phyloP scores from a whole-genome alignment of 1,140 invertebrate genomes.

The Daktulosphaira vitifoliae region DNA sequence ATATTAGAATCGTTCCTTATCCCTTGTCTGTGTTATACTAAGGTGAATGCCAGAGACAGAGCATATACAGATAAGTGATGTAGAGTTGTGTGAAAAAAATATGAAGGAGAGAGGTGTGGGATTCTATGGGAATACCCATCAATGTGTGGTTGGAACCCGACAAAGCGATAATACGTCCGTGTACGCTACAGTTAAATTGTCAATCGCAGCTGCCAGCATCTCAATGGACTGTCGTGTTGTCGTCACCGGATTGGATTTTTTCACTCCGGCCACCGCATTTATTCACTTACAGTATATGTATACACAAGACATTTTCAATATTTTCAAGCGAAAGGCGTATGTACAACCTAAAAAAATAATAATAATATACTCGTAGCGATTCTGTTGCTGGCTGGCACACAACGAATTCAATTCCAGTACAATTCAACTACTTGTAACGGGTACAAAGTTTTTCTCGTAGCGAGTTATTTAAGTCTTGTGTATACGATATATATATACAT shows the following conservation, averaged over 20 bases:
- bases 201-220: conserved; percentile 19
- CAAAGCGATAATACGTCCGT: not conserved
- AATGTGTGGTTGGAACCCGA: too few species aligned
- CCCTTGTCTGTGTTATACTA: too few species aligned
- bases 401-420: conserved; percentile 31
- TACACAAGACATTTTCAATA: conserved; percentile 20
- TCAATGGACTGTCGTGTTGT: not conserved
- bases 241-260: too few species aligned
- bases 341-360: not conserved
- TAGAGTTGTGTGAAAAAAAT: too few species aligned
- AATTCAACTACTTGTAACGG: conserved; percentile 8
- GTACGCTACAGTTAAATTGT: conserved; percentile 17
- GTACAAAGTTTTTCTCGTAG: not conserved
- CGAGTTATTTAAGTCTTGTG: conserved; percentile 14
- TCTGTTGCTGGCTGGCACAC: not conserved
- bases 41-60: too few species aligned
- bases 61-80: too few species aligned
- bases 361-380: not conserved
- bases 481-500: not conserved
- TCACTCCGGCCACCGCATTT: not conserved
- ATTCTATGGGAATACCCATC: too few species aligned
- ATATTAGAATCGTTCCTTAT: too few species aligned
- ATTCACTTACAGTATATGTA: not conserved
- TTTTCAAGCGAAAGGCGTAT: not conserved
- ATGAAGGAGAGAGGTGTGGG: too few species aligned